These are phyloP conservation scores for Spilogale gracilis DNA, from an alignment of 2,113 vertebrate genomes.

Conservation along the genomic window DNA sequence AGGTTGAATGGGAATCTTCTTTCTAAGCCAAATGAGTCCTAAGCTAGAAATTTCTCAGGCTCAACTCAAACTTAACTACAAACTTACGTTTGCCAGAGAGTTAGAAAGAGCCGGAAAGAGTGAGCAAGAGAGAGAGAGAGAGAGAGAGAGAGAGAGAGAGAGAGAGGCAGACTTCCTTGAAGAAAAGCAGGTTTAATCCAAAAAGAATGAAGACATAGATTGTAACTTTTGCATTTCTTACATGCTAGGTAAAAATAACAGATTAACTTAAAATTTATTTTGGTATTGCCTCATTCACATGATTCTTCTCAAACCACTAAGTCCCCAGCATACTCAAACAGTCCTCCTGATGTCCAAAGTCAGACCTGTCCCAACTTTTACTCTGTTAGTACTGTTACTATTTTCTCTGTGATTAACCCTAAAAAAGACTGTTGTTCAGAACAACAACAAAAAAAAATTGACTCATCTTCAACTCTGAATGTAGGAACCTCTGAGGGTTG, in stretches of 20 bases:
- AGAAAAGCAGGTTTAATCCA: not conserved
- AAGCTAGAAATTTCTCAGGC: constrained; percentile 38
- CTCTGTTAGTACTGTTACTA: not conserved
- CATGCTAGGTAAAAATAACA: not conserved
- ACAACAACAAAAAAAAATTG: not conserved
- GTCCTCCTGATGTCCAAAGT: not conserved
- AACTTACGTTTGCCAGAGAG: constrained; percentile 2
- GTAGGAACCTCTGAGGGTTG: not conserved
- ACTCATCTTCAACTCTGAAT: constrained; percentile 17
- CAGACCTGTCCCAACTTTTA: not conserved
- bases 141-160: not conserved
- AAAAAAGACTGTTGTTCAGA: not conserved
- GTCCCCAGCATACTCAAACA: not conserved
- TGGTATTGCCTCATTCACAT: not conserved
- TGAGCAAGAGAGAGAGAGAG: not conserved
- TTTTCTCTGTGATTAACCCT: constrained; percentile 14
- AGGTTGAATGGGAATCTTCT: constrained; percentile 46
- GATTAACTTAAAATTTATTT: not conserved
- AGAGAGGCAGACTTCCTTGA: not conserved
- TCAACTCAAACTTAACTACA: not conserved
- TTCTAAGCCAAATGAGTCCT: constrained; percentile 50
- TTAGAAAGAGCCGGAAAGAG: not conserved
- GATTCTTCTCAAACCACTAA: not conserved
- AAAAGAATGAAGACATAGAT: not conserved
- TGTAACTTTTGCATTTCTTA: not conserved